These are phyloP conservation scores for Drosophila melanica DNA, from an alignment of 1,140 invertebrate species.

Conservation along the genomic window DNA sequence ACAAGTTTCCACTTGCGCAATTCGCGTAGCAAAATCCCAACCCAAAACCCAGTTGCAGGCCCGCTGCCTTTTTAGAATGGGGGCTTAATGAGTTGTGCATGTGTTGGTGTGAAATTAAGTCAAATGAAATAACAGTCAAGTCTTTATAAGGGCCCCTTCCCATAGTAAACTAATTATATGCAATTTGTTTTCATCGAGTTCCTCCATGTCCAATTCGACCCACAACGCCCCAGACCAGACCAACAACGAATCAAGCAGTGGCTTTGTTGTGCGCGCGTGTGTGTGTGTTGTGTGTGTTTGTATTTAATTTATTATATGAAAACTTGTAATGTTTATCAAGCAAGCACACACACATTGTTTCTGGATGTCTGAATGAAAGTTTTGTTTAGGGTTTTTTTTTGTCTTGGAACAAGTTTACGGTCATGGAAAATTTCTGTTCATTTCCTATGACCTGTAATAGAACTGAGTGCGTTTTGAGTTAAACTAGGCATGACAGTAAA, in stretches of 20 bases:
- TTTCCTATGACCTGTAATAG: constrained; percentile 37
- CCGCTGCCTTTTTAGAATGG: constrained; percentile 27
- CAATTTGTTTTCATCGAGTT: constrained; percentile 53
- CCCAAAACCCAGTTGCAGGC: constrained; percentile 4
- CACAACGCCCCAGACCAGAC: constrained; percentile 33
- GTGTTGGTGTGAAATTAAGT: constrained; percentile 41
- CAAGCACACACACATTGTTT: constrained; percentile 17
- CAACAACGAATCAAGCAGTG: constrained; percentile 24
- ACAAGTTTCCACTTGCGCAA: constrained; percentile 60
- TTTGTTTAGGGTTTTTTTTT: constrained; percentile 34
- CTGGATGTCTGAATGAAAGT: constrained; percentile 47
- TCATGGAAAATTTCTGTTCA: constrained; percentile 21
- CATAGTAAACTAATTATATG: constrained; percentile 44
- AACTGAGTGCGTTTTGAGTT: constrained; percentile 34
- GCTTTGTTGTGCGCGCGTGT: constrained; percentile 8
- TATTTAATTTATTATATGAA: constrained; percentile 43
- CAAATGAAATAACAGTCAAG: constrained; percentile 39
- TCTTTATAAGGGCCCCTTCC: constrained; percentile 44
- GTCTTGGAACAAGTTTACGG: constrained; percentile 27
- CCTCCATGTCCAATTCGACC: constrained; percentile 20
- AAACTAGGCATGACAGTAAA: constrained; percentile 42
- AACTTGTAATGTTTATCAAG: constrained; percentile 37
- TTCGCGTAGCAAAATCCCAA: constrained; percentile 7
- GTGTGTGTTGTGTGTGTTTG: constrained; percentile 25
- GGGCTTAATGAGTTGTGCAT: constrained; percentile 11